Percentiles rank a stretch among this genome's conserved stretches.
Evolutionary conservation across 1,140 invertebrate genomes (phyloP).

Genomic region (Zaprionus kolodkinae): DNA sequence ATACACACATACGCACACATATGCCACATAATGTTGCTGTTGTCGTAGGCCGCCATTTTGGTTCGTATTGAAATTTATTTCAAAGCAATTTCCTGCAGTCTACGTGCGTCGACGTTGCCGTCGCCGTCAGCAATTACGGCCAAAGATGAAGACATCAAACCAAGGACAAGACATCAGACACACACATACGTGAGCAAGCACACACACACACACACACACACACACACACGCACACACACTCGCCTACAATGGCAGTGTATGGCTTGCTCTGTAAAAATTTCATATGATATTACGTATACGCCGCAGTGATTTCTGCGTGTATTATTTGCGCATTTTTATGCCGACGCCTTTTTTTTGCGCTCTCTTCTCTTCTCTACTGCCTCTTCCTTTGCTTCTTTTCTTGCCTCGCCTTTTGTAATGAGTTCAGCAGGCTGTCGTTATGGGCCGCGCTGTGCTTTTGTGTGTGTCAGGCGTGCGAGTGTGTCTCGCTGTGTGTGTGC

Average conservation of each 20-base stretch:
- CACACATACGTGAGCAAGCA: background rate
- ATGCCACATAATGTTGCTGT: constrained; percentile 46
- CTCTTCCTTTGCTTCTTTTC: background rate
- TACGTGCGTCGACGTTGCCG: constrained; percentile 63
- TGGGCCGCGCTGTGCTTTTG: constrained; percentile 10
- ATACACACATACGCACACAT: constrained; percentile 52
- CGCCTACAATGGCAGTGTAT: constrained; percentile 8
- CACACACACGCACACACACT: constrained; percentile 3
- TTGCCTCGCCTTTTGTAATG: constrained; percentile 66
- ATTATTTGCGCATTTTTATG: constrained; percentile 54
- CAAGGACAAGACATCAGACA: constrained; percentile 36
- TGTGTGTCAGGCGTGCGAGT: constrained; percentile 22
- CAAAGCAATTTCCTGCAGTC: constrained; percentile 81
- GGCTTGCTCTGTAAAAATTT: constrained; percentile 55
- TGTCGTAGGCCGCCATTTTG: constrained; percentile 70
- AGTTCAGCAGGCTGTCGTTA: constrained; percentile 75
- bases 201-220: constrained; percentile 4
- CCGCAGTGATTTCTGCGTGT: constrained; percentile 70
- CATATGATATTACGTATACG: constrained; percentile 76
- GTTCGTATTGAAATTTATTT: constrained; percentile 82
- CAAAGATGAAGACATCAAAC: constrained; percentile 80
- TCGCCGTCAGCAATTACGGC: constrained; percentile 74
- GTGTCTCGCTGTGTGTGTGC: background rate
- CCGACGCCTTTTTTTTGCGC: constrained; percentile 46
- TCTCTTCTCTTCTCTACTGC: background rate